Evolutionary conservation across 2,888 invertebrate species (phyloP), one percentile per base, ranked within the genome.

Genomic region (Nebria salina): DNA sequence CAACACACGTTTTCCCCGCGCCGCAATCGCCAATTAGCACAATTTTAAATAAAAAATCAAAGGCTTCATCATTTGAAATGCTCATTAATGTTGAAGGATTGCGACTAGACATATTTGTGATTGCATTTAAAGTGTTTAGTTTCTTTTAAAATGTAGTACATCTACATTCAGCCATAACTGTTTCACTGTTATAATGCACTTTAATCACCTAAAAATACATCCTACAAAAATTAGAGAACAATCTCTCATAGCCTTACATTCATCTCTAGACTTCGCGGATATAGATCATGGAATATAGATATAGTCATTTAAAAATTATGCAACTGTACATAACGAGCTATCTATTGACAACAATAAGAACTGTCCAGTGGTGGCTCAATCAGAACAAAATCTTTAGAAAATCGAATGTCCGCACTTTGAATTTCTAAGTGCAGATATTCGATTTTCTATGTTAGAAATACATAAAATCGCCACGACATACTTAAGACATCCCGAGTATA

Each of bases 1-100:
- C 97, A 84, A 98, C 96, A 92, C 94, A 98, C 83, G 97, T 98
- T 91, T 98, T 98, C 42, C 97, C 96, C 54, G 96, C 95, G 41
- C 95, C 95, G 89, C 95, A 96, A 86, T 96, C 96, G 76, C 98
- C 98, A 86, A 98, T 97, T 82, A 98, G 90, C 74, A 98, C 97
- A 83, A 98, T 95, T 93, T 98, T 98, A 87, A 98, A 98, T 75
- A 98, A 91, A 90, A 96, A 97, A 90, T 98, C 98, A 88, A 97
- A 98, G 84, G 93, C 92, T 86, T 96, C 96, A 85, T 96, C 96
- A 83, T 88, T 91, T 25, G 93, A 92, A 81, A 94, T 92, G 83
- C 93, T 92, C 93, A 95, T 94, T 83, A 95, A 89, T 11, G 95
- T 95, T 86, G 93, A 93, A 25, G 95, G 94, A 89, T 95, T 94